Conservation (phyloP, 2,888 invertebrate genomes). For the Lepas anatifera region DNA sequence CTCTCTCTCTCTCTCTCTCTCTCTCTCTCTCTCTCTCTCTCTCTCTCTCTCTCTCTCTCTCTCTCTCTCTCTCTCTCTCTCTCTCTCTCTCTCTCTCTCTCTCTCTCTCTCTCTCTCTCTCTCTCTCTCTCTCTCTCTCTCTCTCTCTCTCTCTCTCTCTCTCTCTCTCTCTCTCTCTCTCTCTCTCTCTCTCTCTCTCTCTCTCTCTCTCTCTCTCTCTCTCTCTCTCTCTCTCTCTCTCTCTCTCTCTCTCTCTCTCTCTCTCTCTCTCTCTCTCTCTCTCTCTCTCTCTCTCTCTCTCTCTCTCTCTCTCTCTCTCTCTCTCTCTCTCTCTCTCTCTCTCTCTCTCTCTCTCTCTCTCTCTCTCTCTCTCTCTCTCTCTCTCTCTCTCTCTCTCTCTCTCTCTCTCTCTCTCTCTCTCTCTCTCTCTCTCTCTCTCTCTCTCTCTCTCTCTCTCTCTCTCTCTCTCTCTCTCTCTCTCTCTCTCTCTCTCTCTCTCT, state of each 20-base stretch:
- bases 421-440: not conserved
- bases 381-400: conserved; percentile 8
- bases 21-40: no score
- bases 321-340: conserved; percentile 16
- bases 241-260: conserved; percentile 1
- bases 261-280: conserved; percentile 9
- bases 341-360: conserved; percentile 15
- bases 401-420: not conserved
- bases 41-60: no score
- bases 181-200: not conserved
- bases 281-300: not conserved
- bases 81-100: conserved; percentile 4
- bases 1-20: no score
- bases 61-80: no score
- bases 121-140: not conserved
- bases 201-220: not conserved
- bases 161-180: not conserved
- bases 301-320: conserved; percentile 14
- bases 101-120: not conserved
- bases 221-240: conserved; percentile 5
- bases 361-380: conserved; percentile 8
- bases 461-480: not conserved
- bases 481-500: not conserved
- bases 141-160: not conserved
- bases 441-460: not conserved